Percentiles rank a stretch among this genome's conserved stretches.
These are phyloP conservation scores for Epiblema foenella DNA, from an alignment of 2,888 invertebrate genomes.

Conservation along the genomic window DNA sequence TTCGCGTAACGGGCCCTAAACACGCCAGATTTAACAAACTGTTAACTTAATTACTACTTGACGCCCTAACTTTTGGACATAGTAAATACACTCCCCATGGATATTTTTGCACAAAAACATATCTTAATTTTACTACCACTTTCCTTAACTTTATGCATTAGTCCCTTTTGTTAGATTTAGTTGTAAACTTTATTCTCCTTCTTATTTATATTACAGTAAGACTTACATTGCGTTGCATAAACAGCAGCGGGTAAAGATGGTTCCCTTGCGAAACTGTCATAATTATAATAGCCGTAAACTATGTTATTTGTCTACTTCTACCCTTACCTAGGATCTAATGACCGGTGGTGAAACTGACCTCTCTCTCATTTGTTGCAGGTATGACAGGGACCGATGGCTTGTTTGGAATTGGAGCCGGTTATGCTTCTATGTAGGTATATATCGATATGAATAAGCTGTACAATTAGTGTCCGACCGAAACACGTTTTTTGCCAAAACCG, in stretches of 20 bases:
- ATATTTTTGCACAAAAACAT: slow-evolving; percentile 42
- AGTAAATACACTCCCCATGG: slow-evolving; percentile 38
- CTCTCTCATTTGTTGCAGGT: slow-evolving; percentile 40
- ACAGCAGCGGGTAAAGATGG: slow-evolving; percentile 14
- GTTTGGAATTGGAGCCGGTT: slow-evolving; percentile 12
- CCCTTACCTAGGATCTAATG: slow-evolving; percentile 9
- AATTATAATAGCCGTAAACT: slow-evolving; percentile 33
- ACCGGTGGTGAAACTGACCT: slow-evolving; percentile 25
- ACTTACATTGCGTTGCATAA: slow-evolving; percentile 14
- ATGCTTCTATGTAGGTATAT: no score
- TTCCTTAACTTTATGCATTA: slow-evolving; percentile 38
- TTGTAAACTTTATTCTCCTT: slow-evolving; percentile 1
- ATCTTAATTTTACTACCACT: slow-evolving; percentile 41
- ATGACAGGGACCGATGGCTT: slow-evolving; percentile 22
- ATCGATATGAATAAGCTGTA: no score
- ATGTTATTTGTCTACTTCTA: slow-evolving; percentile 29
- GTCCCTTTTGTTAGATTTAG: slow-evolving; percentile 14
- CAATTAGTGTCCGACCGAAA: no score
- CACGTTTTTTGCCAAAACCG: no score
- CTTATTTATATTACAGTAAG: slow-evolving; percentile 17
- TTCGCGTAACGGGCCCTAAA: slow-evolving; percentile 61
- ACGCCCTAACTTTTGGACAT: slow-evolving; percentile 39
- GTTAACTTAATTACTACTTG: slow-evolving; percentile 66
- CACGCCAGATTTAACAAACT: slow-evolving; percentile 72
- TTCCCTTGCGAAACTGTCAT: slow-evolving; percentile 33